Base-by-base conservation (phyloP, 2,113 vertebrate species). In the Paramisgurnus dabryanus region DNA sequence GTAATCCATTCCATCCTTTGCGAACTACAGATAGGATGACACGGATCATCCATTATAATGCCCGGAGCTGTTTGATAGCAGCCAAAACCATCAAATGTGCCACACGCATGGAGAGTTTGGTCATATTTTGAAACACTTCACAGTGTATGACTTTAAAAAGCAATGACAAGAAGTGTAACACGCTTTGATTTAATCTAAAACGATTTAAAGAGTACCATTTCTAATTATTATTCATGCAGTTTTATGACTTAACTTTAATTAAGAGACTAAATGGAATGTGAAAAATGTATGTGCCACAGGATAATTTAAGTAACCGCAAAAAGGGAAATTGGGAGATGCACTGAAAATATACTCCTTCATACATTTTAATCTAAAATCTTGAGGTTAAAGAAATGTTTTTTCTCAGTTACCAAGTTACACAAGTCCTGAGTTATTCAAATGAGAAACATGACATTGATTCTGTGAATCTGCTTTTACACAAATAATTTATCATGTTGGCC, bases 1-100 rank as follows among this genome's bases (percentile, higher is more conserved):
- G 6, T 63, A 55, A 71, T 67, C 69, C n/a, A 60, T 76, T 47
- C 27, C 73, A 66, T 76, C 78, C 67, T 60, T 49, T 45, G 40
- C 67, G 66, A 83, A 80, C 81, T 61, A 58, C 34, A 69, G 41
- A 67, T 76, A 49, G 61, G 43, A 69, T 77, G 76, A 80, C 73
- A 82, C 4, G 67, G 75, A 3, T 45, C 83, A 84, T 88, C 67
- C 60, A 67, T 82, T 49, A 49, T 34, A 78, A 88, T 67, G 74
- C 63, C 82, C n/a, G 7, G 8, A 3, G 67, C 12, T 55, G 5
- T 18, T 18, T 40, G 22, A 81, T 61, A 73, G 50, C 57, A 43
- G 70, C 27, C 57, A 50, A 67, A 64, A 80, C 66, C 49, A 70
- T 67, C 64, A 67, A 69, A 72, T 61, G 40, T 77, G 53, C 69